A percentile compares a stretch with the other conserved stretches of the same genome.
phyloP scores from a whole-genome alignment of 2,113 vertebrate genomes.

The Toxostoma redivivum region DNA sequence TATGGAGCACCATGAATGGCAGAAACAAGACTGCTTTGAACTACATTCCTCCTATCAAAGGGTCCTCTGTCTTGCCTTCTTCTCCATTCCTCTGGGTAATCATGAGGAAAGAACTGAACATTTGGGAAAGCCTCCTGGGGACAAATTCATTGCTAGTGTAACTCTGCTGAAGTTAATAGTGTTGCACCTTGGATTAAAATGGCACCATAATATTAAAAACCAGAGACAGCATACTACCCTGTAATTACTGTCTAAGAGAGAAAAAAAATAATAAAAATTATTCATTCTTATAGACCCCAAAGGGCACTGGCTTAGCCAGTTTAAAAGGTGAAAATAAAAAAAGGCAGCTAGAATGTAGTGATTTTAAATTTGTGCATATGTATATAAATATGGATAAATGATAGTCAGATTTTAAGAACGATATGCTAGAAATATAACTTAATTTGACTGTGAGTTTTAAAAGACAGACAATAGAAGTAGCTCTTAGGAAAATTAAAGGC shows the following conservation, averaged over 20 bases:
- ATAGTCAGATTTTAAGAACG: constrained; percentile 12
- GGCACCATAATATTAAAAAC: constrained; percentile 60
- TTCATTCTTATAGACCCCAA: constrained; percentile 52
- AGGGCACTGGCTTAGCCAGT: constrained; percentile 37
- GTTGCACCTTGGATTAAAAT: constrained; percentile 47
- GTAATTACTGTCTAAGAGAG: constrained; percentile 57
- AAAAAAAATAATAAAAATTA: constrained; percentile 60
- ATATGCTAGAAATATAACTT: background rate
- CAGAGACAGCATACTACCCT: constrained; percentile 27
- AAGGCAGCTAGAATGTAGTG: background rate
- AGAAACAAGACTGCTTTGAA: constrained; percentile 38
- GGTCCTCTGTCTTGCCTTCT: constrained; percentile 43
- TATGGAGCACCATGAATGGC: constrained; percentile 27
- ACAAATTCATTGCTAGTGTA: constrained; percentile 41
- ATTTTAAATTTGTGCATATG: constrained; percentile 4
- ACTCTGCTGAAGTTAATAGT: constrained; percentile 41
- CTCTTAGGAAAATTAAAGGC: constrained; percentile 4
- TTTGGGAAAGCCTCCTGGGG: constrained; percentile 48
- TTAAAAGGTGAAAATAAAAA: constrained; percentile 52
- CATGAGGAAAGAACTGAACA: constrained; percentile 13
- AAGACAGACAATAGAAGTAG: background rate
- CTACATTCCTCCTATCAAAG: constrained; percentile 36
- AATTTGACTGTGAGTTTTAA: background rate
- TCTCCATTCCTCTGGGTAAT: constrained; percentile 30
- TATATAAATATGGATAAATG: background rate